A percentile compares a stretch with the other conserved stretches of the same genome.
These are phyloP conservation scores for Hirtodrosophila trivittata DNA, from an alignment of 2,888 invertebrate species.

Conservation along the genomic window DNA sequence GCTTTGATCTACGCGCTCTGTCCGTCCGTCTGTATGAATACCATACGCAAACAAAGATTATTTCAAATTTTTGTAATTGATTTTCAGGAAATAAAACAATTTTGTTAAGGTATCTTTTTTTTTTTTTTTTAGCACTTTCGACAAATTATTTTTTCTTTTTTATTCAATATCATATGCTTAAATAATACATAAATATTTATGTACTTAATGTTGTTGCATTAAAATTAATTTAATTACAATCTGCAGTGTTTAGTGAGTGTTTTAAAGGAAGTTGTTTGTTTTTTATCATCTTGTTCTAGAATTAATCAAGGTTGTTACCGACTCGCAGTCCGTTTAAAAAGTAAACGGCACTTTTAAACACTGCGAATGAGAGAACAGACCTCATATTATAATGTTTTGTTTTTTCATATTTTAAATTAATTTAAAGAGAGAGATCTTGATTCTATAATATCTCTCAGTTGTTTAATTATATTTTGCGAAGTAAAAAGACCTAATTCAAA, in stretches of 20 bases:
- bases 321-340: constrained; percentile 11
- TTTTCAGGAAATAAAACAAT: constrained; percentile 21
- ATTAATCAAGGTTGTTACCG: constrained; percentile 8
- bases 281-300: background rate
- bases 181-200: constrained; percentile 33
- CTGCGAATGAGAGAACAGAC: constrained; percentile 24
- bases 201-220: constrained; percentile 46
- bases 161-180: constrained; percentile 40
- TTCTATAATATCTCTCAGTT: constrained; percentile 8
- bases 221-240: constrained; percentile 37
- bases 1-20: too few relatives aligned
- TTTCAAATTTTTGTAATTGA: too few relatives aligned
- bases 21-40: too few relatives aligned
- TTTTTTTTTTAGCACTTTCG: constrained; percentile 65
- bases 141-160: constrained; percentile 55
- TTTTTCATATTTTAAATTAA: constrained; percentile 6
- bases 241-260: constrained; percentile 37
- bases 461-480: constrained; percentile 5
- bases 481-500: constrained; percentile 19
- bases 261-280: constrained; percentile 22
- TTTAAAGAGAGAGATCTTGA: constrained; percentile 8
- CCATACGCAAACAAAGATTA: too few relatives aligned
- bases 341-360: constrained; percentile 1
- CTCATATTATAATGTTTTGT: background rate
- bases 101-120: background rate